phyloP scores from a whole-genome alignment of 2,888 invertebrate species.

The Listrodromus nycthemerus region DNA sequence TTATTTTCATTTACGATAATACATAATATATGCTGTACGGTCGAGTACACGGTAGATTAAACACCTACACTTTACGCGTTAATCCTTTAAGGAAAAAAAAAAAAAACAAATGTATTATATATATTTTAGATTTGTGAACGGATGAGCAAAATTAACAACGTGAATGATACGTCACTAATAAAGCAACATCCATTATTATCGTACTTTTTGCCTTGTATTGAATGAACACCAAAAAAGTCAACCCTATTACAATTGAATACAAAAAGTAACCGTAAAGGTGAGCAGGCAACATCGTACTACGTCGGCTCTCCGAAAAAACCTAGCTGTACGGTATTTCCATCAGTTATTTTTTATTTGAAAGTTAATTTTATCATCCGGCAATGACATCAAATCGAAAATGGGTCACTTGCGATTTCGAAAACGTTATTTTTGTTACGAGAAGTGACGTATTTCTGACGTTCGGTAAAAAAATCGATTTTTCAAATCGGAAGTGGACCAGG shows the following conservation, averaged over 20 bases:
- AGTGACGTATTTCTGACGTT: not conserved
- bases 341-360: too few relatives aligned
- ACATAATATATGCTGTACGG: slow-evolving; percentile 49
- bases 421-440: not conserved
- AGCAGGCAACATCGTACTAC: too few relatives aligned
- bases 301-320: too few relatives aligned
- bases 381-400: too few relatives aligned
- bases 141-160: slow-evolving; percentile 53
- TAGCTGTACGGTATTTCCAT: too few relatives aligned
- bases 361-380: too few relatives aligned
- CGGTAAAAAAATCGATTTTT: too few relatives aligned
- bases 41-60: slow-evolving; percentile 38
- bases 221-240: not conserved
- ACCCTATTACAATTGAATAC: not conserved
- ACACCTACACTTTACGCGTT: slow-evolving; percentile 44
- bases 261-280: too few relatives aligned
- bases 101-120: slow-evolving; percentile 63
- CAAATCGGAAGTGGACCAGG: too few relatives aligned
- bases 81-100: slow-evolving; percentile 30
- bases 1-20: slow-evolving; percentile 61
- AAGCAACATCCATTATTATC: slow-evolving; percentile 62
- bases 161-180: slow-evolving; percentile 66
- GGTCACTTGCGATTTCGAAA: not conserved
- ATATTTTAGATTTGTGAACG: slow-evolving; percentile 59
- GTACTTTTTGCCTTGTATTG: not conserved